phyloP scores from a whole-genome alignment of 2,113 vertebrate genomes.

The rat (Rattus norvegicus) region DNA sequence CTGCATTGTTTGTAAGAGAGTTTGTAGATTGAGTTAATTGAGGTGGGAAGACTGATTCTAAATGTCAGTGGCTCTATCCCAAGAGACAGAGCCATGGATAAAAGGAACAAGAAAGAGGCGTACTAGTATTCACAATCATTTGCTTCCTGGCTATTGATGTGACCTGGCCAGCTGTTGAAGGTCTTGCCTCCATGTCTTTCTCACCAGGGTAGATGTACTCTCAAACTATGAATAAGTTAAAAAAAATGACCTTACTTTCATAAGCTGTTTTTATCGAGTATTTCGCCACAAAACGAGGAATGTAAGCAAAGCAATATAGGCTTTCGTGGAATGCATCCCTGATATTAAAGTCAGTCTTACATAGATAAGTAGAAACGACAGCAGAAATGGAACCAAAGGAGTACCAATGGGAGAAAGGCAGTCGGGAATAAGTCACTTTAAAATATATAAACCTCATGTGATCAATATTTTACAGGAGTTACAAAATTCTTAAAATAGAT shows the following conservation, averaged over 20 bases:
- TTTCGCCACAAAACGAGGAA: background rate
- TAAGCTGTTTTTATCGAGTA: background rate
- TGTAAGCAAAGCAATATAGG: background rate
- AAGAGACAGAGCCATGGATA: too few species aligned
- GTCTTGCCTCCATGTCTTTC: background rate
- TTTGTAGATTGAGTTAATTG: background rate
- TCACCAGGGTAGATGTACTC: accelerated
- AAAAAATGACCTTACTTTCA: background rate
- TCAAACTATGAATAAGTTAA: background rate
- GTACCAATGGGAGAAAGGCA: background rate
- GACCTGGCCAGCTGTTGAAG: background rate
- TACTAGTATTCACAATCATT: too few species aligned
- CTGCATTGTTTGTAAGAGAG: background rate
- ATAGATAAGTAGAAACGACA: background rate
- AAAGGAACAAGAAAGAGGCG: background rate
- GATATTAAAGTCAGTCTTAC: background rate
- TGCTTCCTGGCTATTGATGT: background rate
- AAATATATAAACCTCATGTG: background rate
- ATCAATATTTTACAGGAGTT: slow-evolving; percentile 6
- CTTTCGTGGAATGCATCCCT: background rate
- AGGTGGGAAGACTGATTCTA: background rate
- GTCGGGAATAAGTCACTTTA: background rate
- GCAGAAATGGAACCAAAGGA: background rate
- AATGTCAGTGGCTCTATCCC: background rate
- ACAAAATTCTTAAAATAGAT: background rate